Evolutionary conservation across 2,113 vertebrate species (phyloP), one percentile per base, ranked within the genome.

Genomic region (Tamias sibiricus): DNA sequence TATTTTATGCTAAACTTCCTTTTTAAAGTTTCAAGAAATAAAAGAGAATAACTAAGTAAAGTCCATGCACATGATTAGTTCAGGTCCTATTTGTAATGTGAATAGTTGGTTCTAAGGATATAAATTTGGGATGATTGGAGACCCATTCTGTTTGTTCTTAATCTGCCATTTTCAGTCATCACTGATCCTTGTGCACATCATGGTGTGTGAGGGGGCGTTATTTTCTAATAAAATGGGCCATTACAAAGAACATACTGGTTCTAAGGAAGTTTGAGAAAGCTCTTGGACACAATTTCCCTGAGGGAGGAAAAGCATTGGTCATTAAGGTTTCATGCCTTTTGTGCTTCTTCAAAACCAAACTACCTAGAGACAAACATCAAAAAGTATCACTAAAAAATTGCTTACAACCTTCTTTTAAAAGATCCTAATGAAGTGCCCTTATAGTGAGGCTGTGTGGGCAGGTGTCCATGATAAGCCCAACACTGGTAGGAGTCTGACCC

Each of bases 11-110:
- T 89, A 72, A 89, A 2, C 32, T 68, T 82, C 6, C 22, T 93
- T 90, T 91, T 62, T 68, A 82, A 90, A 82, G 4, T 88, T 94
- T 94, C 12, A 69, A 83, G 32, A 91, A 88, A 87, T 94, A 85
- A 66, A 82, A 88, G 42, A 68, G 28, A 95, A 93, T 37, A 30
- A 30, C 19, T 42, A 86, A 89, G 14, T 69, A 80, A 89, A 86
- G 87, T 20, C 26, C 54, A 83, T 68, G n/a, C 13, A 95, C 83
- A 88, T 64, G 20, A 54, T 77, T 68, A 52, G 24, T 68, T 24
- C 79, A 89, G 87, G 32, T 82, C 68, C 47, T 66, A 24, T 54
- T 24, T 40, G 62, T 19, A 54, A 54, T 54, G 28, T 83, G 86
- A 97, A 75, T 2, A 52, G 24, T 32, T 74, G 30, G 22, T 68